A percentile compares a stretch with the other conserved stretches of the same genome.
phyloP scores from a whole-genome alignment of 2,113 vertebrate genomes.

The Scolopax mira region DNA sequence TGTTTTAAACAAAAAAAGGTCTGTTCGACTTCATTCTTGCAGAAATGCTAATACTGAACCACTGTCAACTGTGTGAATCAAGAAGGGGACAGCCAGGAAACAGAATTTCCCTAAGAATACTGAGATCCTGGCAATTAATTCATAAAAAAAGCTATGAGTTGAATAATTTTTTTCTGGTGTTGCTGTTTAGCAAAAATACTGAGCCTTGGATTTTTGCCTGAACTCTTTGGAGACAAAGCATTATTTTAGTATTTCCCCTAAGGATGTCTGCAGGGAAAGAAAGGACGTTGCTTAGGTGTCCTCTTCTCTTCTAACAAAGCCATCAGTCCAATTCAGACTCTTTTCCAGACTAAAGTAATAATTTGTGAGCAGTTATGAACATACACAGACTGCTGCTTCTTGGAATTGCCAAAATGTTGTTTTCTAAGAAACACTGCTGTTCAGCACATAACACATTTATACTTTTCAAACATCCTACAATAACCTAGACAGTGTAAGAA shows the following conservation, averaged over 20 bases:
- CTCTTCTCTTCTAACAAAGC: not conserved
- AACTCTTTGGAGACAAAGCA: conserved; percentile 6
- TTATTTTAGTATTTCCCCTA: not conserved
- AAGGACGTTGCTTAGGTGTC: conserved; percentile 12
- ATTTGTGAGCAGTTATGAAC: not conserved
- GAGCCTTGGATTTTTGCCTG: conserved; percentile 27
- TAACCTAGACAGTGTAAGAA: not conserved
- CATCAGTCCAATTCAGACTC: not conserved
- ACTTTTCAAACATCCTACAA: not conserved
- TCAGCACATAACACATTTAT: not conserved
- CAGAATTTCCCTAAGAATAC: conserved; percentile 56
- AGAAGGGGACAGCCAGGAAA: conserved; percentile 52
- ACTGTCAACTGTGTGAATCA: conserved; percentile 41
- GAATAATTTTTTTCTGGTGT: not conserved
- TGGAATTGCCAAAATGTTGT: not conserved
- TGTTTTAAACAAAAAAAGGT: conserved; percentile 57
- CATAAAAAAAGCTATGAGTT: not conserved
- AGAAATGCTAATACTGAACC: conserved; percentile 61
- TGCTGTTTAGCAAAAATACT: conserved; percentile 3
- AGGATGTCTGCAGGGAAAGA: not conserved
- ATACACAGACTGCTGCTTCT: not conserved
- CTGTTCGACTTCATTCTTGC: conserved; percentile 65
- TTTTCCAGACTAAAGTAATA: not conserved
- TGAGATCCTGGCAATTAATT: conserved; percentile 47
- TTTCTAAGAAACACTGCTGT: not conserved